Evolutionary conservation across 2,113 vertebrate species (phyloP).

Genomic region (Melospiza georgiana): DNA sequence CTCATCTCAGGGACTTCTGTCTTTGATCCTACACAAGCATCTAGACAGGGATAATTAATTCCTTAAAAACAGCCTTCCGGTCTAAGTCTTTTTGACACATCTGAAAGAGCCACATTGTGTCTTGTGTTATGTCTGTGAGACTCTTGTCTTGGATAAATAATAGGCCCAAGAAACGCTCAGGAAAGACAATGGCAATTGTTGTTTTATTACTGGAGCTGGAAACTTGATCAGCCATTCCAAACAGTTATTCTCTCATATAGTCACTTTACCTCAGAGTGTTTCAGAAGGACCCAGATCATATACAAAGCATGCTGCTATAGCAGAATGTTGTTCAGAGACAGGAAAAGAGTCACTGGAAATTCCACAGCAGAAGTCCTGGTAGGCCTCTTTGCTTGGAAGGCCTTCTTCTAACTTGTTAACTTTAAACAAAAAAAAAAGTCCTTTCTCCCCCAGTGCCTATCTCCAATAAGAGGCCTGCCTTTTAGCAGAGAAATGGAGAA

Average conservation of each 20-base stretch:
- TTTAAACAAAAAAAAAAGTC: not conserved
- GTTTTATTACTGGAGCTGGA: not conserved
- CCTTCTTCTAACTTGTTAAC: not conserved
- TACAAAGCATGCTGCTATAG: not conserved
- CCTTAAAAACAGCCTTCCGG: not conserved
- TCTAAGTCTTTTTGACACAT: not conserved
- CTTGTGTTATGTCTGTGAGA: not conserved
- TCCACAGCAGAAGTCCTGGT: not conserved
- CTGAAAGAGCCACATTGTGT: not conserved
- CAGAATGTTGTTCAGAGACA: not conserved
- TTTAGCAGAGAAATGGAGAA: not conserved
- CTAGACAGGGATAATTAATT: not conserved
- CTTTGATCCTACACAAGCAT: not conserved
- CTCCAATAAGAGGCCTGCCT: not conserved
- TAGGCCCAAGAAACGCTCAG: not conserved
- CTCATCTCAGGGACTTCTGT: not conserved
- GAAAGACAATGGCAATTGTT: not conserved
- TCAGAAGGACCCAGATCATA: not conserved
- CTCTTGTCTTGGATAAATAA: not conserved
- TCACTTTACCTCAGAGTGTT: not conserved
- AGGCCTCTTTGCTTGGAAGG: not conserved
- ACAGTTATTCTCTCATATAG: not conserved
- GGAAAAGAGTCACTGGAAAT: not conserved
- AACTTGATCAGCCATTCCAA: not conserved
- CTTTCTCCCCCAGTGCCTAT: not conserved